Percentiles rank a stretch among this genome's conserved stretches.
phyloP scores from a whole-genome alignment of 2,797 vertebrate genomes.

The Phaenicophaeus curvirostris region DNA sequence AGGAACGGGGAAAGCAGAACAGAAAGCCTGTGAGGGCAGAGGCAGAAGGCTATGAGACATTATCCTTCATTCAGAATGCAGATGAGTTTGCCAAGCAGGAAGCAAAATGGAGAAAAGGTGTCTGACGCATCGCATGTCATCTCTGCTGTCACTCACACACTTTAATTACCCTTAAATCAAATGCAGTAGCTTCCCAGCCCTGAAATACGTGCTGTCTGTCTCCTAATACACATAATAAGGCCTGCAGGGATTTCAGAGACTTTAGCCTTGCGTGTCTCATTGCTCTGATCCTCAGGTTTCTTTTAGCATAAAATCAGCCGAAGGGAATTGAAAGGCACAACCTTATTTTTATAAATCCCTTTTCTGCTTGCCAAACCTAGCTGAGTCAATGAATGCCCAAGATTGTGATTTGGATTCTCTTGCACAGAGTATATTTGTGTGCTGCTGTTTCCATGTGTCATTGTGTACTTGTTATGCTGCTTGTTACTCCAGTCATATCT shows the following conservation, averaged over 20 bases:
- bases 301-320: conserved; percentile 52
- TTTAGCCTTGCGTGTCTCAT: conserved; percentile 14
- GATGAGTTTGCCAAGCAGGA: background rate
- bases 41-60: background rate
- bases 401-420: conserved; percentile 28
- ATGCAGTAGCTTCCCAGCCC: conserved; percentile 47
- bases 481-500: background rate
- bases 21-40: background rate
- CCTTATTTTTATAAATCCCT: conserved; percentile 42
- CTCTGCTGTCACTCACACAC: conserved; percentile 37
- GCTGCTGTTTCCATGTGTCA: background rate
- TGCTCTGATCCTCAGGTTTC: conserved; percentile 49
- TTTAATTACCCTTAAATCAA: conserved; percentile 67
- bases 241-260: conserved; percentile 59
- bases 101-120: conserved; percentile 14
- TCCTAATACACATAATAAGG: conserved; percentile 41
- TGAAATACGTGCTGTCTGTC: conserved; percentile 41
- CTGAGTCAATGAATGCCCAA: background rate
- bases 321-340: conserved; percentile 9
- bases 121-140: conserved; percentile 11
- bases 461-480: background rate
- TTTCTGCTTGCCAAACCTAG: background rate
- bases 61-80: background rate
- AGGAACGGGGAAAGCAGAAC: background rate
- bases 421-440: background rate